Percentiles rank a stretch among this genome's conserved stretches.
phyloP scores from a whole-genome alignment of 2,797 vertebrate genomes.

The Telmatherina bonti region DNA sequence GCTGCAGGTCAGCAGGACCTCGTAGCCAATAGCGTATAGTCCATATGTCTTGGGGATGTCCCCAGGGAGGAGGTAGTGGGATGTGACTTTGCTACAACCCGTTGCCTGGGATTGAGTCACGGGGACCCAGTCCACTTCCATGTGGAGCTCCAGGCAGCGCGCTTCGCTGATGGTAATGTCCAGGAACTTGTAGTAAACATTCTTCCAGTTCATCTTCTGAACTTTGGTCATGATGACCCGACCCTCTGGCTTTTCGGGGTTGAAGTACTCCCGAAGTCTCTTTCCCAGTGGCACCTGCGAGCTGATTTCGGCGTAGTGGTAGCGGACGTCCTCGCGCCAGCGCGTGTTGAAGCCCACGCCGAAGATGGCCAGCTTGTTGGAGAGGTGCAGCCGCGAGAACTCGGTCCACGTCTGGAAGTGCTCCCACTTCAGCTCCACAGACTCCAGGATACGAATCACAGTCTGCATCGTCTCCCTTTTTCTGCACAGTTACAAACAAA shows the following conservation, averaged over 20 bases:
- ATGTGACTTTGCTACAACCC: conserved; percentile 86
- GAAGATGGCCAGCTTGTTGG: conserved; percentile 98
- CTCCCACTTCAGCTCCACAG: conserved; percentile 96
- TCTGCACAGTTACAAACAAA: conserved; percentile 71
- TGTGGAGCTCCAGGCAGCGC: conserved; percentile 94
- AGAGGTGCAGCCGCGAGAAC: conserved; percentile 95
- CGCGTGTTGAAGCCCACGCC: conserved; percentile 97
- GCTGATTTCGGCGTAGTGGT: conserved; percentile 98
- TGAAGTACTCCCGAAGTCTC: conserved; percentile 96
- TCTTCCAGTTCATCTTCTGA: conserved; percentile 99
- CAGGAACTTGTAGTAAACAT: conserved; percentile 97
- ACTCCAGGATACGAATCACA: conserved; percentile 95
- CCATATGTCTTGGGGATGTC: conserved; percentile 96
- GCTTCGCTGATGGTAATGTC: conserved; percentile 99
- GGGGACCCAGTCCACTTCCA: conserved; percentile 97
- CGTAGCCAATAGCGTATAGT: conserved; percentile 93
- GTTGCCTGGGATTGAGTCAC: conserved; percentile 90
- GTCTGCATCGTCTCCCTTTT: conserved; percentile 93
- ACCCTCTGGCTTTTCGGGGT: conserved; percentile 96
- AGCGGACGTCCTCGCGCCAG: conserved; percentile 96
- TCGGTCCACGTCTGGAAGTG: conserved; percentile 98
- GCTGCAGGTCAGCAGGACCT: conserved; percentile 65
- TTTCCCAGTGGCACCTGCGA: conserved; percentile 97
- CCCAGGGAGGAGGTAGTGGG: conserved; percentile 93
- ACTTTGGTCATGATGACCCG: conserved; percentile 95